A percentile compares a stretch with the other conserved stretches of the same genome.
phyloP scores from a whole-genome alignment of 2,888 invertebrate genomes.

The Caenorhabditis sp. region DNA sequence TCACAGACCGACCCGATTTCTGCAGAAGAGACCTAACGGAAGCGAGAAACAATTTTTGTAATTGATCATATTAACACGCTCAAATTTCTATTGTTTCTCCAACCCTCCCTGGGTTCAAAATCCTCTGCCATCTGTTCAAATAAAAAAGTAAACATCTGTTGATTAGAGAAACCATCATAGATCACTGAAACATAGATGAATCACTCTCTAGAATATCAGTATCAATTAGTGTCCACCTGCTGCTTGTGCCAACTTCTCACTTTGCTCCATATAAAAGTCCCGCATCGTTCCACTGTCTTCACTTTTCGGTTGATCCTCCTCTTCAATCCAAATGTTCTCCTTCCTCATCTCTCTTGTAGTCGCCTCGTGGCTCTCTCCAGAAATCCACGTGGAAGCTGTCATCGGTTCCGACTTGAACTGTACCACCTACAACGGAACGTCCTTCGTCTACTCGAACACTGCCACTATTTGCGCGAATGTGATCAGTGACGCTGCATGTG shows the following conservation, averaged over 20 bases:
- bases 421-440: constrained; percentile 43
- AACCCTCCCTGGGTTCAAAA: neutral
- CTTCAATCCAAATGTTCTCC: constrained; percentile 17
- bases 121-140: constrained; percentile 33
- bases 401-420: constrained; percentile 37
- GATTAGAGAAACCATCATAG: constrained; percentile 3
- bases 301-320: constrained; percentile 15
- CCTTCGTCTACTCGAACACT: constrained; percentile 47
- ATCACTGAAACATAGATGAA: constrained; percentile 43
- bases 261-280: constrained; percentile 19
- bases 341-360: constrained; percentile 21
- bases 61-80: constrained; percentile 5
- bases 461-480: constrained; percentile 48
- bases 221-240: constrained; percentile 17
- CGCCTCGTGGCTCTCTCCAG: constrained; percentile 14
- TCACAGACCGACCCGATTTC: no score
- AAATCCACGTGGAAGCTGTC: constrained; percentile 17
- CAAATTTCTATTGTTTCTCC: neutral
- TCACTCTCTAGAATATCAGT: constrained; percentile 39
- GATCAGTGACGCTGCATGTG: constrained; percentile 44
- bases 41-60: no score
- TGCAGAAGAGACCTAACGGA: neutral
- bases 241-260: constrained; percentile 5
- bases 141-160: constrained; percentile 3
- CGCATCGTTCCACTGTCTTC: neutral